Evolutionary conservation across 2,888 invertebrate genomes (phyloP).

Genomic region (Diarsia rubi): DNA sequence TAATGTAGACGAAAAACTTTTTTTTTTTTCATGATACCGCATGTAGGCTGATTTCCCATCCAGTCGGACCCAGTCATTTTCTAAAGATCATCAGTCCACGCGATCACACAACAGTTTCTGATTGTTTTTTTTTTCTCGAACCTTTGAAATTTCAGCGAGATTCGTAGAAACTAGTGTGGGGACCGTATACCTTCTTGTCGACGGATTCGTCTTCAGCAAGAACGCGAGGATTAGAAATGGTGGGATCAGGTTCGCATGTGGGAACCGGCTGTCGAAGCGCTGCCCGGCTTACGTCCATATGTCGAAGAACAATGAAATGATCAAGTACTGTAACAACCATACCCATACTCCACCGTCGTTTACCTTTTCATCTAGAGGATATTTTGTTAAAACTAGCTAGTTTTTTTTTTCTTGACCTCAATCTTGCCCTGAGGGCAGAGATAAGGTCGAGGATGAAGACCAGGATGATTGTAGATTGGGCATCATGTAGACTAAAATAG

Average conservation of each 20-base stretch:
- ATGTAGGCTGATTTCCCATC: neutral
- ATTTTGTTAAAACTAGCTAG: slow-evolving; percentile 47
- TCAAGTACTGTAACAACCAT: slow-evolving; percentile 61
- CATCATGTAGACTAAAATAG: neutral
- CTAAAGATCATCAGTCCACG: neutral
- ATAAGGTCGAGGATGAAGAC: too few relatives aligned
- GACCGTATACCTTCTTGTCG: slow-evolving; percentile 62
- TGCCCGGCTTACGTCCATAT: slow-evolving; percentile 68
- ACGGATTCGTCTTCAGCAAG: slow-evolving; percentile 71
- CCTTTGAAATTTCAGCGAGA: slow-evolving; percentile 61
- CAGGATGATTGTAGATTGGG: neutral
- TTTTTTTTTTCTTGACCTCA: too few relatives aligned
- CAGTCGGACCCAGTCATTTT: neutral
- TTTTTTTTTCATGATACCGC: neutral
- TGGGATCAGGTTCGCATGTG: slow-evolving; percentile 67
- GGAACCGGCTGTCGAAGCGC: slow-evolving; percentile 64
- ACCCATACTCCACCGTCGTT: slow-evolving; percentile 61
- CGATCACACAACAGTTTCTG: neutral
- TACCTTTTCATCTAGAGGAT: slow-evolving; percentile 48
- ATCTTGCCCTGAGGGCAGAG: too few relatives aligned
- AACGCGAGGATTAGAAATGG: slow-evolving; percentile 60
- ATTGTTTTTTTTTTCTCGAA: slow-evolving; percentile 10
- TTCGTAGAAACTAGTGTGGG: slow-evolving; percentile 66
- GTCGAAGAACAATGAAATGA: slow-evolving; percentile 61
- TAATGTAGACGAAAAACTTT: neutral